Evolutionary conservation across 2,113 vertebrate species (phyloP).

Genomic region (Danionella cerebrum): DNA sequence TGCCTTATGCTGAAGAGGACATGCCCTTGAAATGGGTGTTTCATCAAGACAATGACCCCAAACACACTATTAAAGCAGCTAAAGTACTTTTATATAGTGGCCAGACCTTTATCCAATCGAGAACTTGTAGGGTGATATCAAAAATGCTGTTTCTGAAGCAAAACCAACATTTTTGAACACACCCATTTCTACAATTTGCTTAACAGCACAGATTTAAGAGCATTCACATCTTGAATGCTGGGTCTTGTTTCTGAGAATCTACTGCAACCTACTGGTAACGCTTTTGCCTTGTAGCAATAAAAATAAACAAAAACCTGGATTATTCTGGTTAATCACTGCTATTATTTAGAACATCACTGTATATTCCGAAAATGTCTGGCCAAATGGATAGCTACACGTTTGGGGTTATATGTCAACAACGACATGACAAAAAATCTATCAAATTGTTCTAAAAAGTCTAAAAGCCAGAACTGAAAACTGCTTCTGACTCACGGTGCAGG

Average conservation of each 20-base stretch:
- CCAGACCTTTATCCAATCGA: conserved; percentile 14
- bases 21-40: neutral
- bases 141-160: conserved; percentile 19
- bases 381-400: too few species aligned
- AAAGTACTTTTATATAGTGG: neutral
- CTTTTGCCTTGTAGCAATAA: neutral
- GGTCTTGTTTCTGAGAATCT: too few species aligned
- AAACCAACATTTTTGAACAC: too few species aligned
- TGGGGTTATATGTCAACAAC: too few species aligned
- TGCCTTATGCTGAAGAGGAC: conserved; percentile 19
- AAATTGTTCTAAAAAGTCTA: too few species aligned
- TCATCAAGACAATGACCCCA: neutral
- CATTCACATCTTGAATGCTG: neutral
- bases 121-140: conserved; percentile 15
- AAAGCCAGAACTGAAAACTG: too few species aligned
- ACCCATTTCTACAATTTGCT: neutral
- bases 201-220: neutral
- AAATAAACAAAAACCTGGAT: neutral
- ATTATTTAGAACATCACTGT: neutral
- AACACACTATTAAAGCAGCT: neutral
- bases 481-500: too few species aligned
- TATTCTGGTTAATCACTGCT: neutral
- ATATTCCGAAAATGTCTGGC: too few species aligned
- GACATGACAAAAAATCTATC: too few species aligned
- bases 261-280: neutral